Evolutionary conservation across 2,888 invertebrate species (phyloP).

Genomic region (Lasius fuliginosus): DNA sequence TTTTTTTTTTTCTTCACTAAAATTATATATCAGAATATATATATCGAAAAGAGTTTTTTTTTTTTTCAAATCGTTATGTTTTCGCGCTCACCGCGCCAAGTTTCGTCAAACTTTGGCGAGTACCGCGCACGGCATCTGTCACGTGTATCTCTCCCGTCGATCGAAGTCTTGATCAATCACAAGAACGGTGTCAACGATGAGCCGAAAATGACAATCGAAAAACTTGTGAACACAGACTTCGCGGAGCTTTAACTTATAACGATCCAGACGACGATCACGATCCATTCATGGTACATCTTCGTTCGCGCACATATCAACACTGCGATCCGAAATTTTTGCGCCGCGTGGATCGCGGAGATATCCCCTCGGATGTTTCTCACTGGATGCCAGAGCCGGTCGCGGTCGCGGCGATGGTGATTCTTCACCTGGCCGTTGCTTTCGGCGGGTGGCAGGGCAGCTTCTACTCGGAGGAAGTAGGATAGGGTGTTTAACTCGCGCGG

Average conservation of each 20-base stretch:
- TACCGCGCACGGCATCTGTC: constrained; percentile 34
- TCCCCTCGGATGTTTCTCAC: constrained; percentile 19
- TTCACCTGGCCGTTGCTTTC: constrained; percentile 64
- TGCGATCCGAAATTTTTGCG: constrained; percentile 26
- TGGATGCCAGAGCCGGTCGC: constrained; percentile 22
- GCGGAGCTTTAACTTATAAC: neutral
- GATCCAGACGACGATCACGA: constrained; percentile 19
- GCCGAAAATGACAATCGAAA: neutral
- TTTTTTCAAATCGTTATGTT: constrained; percentile 30
- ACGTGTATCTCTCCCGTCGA: constrained; percentile 44
- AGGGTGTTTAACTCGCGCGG: constrained; percentile 85
- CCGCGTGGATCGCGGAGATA: constrained; percentile 4
- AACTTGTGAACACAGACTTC: constrained; percentile 12
- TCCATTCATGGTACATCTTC: neutral
- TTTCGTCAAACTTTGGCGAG: constrained; percentile 39
- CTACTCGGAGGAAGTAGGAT: constrained; percentile 74
- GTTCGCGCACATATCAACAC: constrained; percentile 29
- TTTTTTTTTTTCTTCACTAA: constrained; percentile 2
- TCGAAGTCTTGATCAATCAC: constrained; percentile 52
- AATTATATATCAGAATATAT: neutral
- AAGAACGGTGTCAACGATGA: neutral
- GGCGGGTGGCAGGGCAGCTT: constrained; percentile 75
- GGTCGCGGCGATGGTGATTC: constrained; percentile 39
- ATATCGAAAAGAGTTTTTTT: neutral
- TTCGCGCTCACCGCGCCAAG: constrained; percentile 44